These are phyloP conservation scores for Ennomos quercinarius DNA, from an alignment of 2,888 invertebrate species.

Conservation along the genomic window DNA sequence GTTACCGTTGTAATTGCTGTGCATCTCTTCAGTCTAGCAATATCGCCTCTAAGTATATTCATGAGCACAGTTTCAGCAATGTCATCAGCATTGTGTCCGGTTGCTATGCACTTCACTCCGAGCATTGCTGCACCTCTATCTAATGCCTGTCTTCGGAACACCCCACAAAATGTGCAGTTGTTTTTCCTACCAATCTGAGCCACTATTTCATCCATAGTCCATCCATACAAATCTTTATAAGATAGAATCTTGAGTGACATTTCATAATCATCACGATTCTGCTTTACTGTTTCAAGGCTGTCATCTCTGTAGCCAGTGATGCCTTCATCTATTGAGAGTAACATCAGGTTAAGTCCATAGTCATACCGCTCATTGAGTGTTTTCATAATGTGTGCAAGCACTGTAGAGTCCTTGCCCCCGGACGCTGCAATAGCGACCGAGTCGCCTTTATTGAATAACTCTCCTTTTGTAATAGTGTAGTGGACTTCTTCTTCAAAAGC, in stretches of 20 bases:
- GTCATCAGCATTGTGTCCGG: conserved; percentile 98
- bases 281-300: conserved; percentile 97
- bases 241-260: conserved; percentile 97
- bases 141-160: conserved; percentile 97
- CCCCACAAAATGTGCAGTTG: conserved; percentile 98
- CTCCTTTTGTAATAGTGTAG: conserved; percentile 92
- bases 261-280: conserved; percentile 96
- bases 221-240: conserved; percentile 98
- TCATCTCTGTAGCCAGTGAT: conserved; percentile 98
- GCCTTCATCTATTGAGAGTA: conserved; percentile 99
- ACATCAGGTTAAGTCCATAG: conserved; percentile 94
- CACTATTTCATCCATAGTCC: conserved; percentile 99
- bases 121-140: conserved; percentile 97
- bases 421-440: conserved; percentile 97
- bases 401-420: conserved; percentile 98
- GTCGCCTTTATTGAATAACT: conserved; percentile 93
- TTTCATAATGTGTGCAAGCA: conserved; percentile 97
- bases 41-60: conserved; percentile 98
- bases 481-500: conserved; percentile 98
- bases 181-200: conserved; percentile 93
- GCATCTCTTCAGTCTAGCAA: conserved; percentile 96
- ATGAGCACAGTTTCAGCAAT: conserved; percentile 99
- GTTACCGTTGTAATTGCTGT: conserved; percentile 95
- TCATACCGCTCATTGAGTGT: conserved; percentile 94
- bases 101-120: conserved; percentile 96